A percentile compares a stretch with the other conserved stretches of the same genome.
Conservation (phyloP, 2,113 vertebrate genomes). For the Ptilorrhoa leucosticta region DNA sequence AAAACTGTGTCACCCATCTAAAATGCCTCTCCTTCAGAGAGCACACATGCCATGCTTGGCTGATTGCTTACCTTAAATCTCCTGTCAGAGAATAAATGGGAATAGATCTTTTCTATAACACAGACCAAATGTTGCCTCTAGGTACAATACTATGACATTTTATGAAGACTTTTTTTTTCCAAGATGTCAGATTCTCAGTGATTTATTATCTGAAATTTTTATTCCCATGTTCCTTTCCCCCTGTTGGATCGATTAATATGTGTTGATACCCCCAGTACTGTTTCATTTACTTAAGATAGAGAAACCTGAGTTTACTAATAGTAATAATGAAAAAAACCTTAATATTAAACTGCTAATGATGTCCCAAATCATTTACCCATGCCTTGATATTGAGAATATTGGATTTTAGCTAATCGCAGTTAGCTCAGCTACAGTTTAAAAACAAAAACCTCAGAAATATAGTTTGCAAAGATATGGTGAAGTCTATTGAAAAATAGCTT, state of each 20-base stretch:
- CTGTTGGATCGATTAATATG: neutral
- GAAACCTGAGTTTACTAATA: neutral
- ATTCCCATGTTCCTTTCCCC: neutral
- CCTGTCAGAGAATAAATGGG: conserved; percentile 36
- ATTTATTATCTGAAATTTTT: conserved; percentile 1
- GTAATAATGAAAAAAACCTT: neutral
- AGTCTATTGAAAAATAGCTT: neutral
- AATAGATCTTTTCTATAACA: conserved; percentile 28
- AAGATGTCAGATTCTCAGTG: neutral
- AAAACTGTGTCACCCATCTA: neutral
- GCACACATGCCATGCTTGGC: neutral
- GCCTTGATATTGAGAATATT: neutral
- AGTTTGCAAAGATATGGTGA: neutral
- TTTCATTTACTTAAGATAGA: neutral
- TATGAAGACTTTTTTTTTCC: neutral
- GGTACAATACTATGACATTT: conserved; percentile 17
- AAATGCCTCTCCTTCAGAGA: conserved; percentile 8
- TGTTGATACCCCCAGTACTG: neutral
- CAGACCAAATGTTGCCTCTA: neutral
- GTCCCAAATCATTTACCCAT: neutral
- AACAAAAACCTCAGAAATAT: neutral
- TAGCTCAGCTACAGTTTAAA: neutral
- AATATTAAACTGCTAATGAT: neutral
- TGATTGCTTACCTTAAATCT: neutral
- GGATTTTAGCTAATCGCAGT: neutral